Evolutionary conservation across 2,797 vertebrate genomes (phyloP).

Genomic region (Erpetoichthys calabaricus): DNA sequence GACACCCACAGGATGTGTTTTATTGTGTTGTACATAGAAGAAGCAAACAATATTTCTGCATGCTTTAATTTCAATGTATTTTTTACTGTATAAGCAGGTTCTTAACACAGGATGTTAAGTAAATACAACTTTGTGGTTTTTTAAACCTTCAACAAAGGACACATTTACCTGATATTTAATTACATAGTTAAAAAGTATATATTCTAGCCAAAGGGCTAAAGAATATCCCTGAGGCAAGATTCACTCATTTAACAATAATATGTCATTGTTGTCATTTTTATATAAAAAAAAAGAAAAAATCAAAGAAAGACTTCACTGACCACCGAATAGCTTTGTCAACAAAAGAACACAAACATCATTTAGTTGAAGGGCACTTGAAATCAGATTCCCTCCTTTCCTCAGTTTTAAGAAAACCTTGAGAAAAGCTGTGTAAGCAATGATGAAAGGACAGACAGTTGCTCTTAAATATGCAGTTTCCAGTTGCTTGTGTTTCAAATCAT

Average conservation of each 20-base stretch:
- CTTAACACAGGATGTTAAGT: not conserved
- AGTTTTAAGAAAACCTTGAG: not conserved
- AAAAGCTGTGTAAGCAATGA: not conserved
- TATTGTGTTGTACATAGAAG: not conserved
- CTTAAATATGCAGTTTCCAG: conserved; percentile 4
- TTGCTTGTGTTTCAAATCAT: conserved; percentile 1
- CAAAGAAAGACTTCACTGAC: not conserved
- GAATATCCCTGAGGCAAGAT: no score
- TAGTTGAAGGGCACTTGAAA: not conserved
- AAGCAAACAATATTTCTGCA: not conserved
- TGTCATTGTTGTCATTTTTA: not conserved
- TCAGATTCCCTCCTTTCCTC: not conserved
- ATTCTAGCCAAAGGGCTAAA: no score
- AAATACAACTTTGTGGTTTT: not conserved
- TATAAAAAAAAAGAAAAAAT: not conserved
- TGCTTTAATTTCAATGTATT: not conserved
- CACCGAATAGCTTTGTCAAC: not conserved
- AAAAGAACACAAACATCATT: not conserved
- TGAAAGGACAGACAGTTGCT: not conserved
- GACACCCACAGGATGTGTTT: no score
- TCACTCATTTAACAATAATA: not conserved
- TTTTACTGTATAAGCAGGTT: not conserved
- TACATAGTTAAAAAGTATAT: not conserved
- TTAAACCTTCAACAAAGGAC: not conserved
- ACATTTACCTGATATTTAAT: not conserved